Evolutionary conservation across 2,113 vertebrate species (phyloP).

Genomic region (Gnathonemus echidnorhynchus): DNA sequence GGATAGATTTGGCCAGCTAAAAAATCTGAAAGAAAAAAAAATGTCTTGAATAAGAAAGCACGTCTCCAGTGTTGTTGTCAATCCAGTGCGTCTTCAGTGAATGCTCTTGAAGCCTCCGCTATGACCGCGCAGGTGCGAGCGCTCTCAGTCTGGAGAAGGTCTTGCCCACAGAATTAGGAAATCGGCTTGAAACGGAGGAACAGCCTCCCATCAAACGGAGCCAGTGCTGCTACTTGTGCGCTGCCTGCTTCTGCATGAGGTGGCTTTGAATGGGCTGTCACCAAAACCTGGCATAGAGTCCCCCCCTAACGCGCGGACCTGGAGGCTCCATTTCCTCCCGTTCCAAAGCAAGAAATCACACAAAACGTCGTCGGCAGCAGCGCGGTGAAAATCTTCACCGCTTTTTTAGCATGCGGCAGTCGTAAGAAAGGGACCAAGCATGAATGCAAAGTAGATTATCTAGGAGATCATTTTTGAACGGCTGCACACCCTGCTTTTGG

Average conservation of each 20-base stretch:
- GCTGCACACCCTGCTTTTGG: slow-evolving; percentile 43
- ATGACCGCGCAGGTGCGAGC: slow-evolving; percentile 48
- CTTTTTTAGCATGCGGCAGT: slow-evolving; percentile 8
- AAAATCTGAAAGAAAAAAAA: background rate
- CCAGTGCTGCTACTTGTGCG: slow-evolving; percentile 56
- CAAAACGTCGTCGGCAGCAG: background rate
- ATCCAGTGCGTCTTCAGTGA: slow-evolving; percentile 48
- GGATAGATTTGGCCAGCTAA: background rate
- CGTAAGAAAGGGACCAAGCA: slow-evolving; percentile 43
- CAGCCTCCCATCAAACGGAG: slow-evolving; percentile 57
- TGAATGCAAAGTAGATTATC: slow-evolving; percentile 49
- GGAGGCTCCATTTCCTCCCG: slow-evolving; percentile 44
- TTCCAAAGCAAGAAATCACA: background rate
- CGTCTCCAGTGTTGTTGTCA: slow-evolving; percentile 28
- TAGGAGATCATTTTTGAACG: slow-evolving; percentile 54
- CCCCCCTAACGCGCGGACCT: slow-evolving; percentile 57
- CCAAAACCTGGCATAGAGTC: slow-evolving; percentile 79
- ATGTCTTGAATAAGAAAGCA: slow-evolving; percentile 21
- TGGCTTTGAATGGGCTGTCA: slow-evolving; percentile 61
- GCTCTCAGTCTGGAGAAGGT: slow-evolving; percentile 54
- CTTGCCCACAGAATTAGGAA: slow-evolving; percentile 57
- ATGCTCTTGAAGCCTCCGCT: slow-evolving; percentile 58
- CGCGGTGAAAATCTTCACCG: background rate
- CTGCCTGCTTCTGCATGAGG: slow-evolving; percentile 64
- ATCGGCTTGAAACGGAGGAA: slow-evolving; percentile 51